Percentiles rank a stretch among this genome's conserved stretches.
Evolutionary conservation across 2,113 vertebrate species (phyloP).

Genomic region (Corvus moneduloides): DNA sequence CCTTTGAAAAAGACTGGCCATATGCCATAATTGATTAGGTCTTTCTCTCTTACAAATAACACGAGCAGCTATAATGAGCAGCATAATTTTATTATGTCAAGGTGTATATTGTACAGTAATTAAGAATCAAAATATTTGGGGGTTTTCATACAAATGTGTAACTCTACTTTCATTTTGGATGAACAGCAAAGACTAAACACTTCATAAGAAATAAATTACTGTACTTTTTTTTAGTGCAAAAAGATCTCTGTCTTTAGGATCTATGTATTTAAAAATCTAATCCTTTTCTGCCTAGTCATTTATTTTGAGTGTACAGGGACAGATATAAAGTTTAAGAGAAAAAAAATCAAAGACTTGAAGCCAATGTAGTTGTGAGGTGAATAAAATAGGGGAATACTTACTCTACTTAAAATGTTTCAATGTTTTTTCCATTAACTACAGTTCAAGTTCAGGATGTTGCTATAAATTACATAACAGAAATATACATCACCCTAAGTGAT

Average conservation of each 20-base stretch:
- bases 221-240: not conserved
- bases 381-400: not conserved
- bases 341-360: not conserved
- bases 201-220: not conserved
- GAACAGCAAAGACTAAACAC: not conserved
- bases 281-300: not conserved
- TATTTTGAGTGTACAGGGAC: not conserved
- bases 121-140: not conserved
- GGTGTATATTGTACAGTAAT: not conserved
- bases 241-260: not conserved
- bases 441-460: not conserved
- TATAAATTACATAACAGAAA: not conserved
- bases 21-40: not conserved
- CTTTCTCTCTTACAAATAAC: not conserved
- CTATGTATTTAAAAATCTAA: not conserved
- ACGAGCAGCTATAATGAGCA: not conserved
- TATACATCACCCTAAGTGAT: not conserved
- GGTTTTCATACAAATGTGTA: not conserved
- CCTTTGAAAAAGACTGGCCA: not conserved
- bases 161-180: not conserved
- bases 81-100: not conserved
- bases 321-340: not conserved
- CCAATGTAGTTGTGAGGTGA: not conserved
- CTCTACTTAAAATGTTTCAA: not conserved
- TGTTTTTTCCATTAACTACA: not conserved